phyloP scores from a whole-genome alignment of 2,113 vertebrate species.

The Progne subis region DNA sequence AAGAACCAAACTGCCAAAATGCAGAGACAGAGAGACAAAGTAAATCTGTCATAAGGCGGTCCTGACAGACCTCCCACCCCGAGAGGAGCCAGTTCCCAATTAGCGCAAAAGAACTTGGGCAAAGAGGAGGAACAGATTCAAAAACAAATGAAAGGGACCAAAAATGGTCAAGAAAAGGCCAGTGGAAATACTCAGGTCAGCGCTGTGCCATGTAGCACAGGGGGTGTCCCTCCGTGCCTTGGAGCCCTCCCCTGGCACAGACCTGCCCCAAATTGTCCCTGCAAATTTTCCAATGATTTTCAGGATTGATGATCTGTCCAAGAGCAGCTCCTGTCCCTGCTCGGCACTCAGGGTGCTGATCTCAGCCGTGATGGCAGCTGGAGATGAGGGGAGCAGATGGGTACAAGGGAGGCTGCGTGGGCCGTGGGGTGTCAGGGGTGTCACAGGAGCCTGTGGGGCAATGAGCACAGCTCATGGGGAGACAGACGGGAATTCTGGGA shows the following conservation, averaged over 20 bases:
- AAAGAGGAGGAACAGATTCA: conserved; percentile 61
- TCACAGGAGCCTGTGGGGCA: background rate
- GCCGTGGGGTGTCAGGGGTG: rapidly evolving
- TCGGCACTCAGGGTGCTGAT: background rate
- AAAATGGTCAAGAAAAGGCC: conserved; percentile 68
- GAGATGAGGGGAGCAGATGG: background rate
- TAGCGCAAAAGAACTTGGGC: conserved; percentile 58
- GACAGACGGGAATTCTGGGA: rapidly evolving
- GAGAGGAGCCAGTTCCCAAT: conserved; percentile 70
- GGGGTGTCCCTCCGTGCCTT: background rate
- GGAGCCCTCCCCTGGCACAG: background rate
- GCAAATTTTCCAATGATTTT: background rate
- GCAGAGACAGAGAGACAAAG: conserved; percentile 64
- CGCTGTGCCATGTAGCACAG: background rate
- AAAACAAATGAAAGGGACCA: conserved; percentile 70
- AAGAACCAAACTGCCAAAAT: conserved; percentile 66
- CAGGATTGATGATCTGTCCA: rapidly evolving
- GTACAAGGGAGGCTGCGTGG: background rate
- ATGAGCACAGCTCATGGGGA: background rate
- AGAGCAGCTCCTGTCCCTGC: background rate
- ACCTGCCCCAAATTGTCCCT: rapidly evolving
- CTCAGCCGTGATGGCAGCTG: background rate
- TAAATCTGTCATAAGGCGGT: conserved; percentile 64
- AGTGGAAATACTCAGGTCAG: conserved; percentile 65
- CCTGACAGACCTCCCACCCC: conserved; percentile 67